Evolutionary conservation across 2,888 invertebrate genomes (phyloP).

Genomic region (Lutraria lutraria): DNA sequence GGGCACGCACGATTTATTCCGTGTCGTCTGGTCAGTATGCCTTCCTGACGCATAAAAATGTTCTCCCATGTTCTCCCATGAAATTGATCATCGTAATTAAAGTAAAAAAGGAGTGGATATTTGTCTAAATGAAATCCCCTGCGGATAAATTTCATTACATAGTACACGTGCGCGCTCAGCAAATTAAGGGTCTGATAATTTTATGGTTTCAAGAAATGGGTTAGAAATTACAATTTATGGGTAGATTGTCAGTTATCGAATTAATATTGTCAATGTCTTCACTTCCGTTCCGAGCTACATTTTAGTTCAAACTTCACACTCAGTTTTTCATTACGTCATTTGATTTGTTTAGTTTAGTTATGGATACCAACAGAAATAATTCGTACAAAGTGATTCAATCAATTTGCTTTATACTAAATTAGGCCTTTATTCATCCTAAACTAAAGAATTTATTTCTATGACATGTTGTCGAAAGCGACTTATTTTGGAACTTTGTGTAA

Average conservation of each 20-base stretch:
- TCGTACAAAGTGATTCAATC: neutral
- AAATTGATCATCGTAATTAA: slow-evolving; percentile 25
- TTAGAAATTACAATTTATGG: slow-evolving; percentile 13
- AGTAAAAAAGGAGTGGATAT: neutral
- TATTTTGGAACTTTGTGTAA: no score
- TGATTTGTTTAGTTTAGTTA: neutral
- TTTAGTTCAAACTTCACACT: neutral
- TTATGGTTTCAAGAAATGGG: slow-evolving; percentile 11
- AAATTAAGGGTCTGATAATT: neutral
- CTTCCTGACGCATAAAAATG: neutral
- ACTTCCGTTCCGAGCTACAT: neutral
- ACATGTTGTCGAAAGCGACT: no score
- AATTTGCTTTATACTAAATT: neutral
- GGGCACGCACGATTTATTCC: neutral
- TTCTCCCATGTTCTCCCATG: neutral
- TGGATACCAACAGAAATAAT: neutral
- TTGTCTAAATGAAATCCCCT: neutral
- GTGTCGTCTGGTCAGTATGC: slow-evolving; percentile 5
- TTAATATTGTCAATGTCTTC: slow-evolving; percentile 4
- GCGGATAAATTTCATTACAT: slow-evolving; percentile 14
- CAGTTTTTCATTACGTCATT: neutral
- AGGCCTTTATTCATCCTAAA: no score
- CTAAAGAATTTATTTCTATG: no score
- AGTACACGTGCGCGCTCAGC: neutral
- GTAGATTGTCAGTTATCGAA: slow-evolving; percentile 19